Evolutionary conservation across 1,140 invertebrate genomes (phyloP), one percentile per base, ranked within the genome.

Genomic region (Drosophila guanche): DNA sequence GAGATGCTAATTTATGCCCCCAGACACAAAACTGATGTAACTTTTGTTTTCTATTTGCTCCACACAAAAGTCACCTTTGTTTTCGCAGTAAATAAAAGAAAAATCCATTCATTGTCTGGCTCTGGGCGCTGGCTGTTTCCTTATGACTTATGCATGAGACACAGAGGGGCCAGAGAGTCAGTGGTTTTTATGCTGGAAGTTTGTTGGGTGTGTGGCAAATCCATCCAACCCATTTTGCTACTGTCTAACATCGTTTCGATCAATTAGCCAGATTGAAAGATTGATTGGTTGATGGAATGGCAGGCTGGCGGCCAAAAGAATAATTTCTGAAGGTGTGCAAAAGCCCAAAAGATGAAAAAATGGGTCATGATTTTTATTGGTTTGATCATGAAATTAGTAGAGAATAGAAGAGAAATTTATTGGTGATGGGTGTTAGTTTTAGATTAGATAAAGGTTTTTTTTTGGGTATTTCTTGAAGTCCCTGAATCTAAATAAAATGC

Each of bases 131-230:
- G 76, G 66, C 83, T 84, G 70, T 57, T 33, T 56, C 53, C 81
- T 81, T 76, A 81, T 85, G 73, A 74, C 60, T 81, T 77, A 86
- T 85, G 81, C 81, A 85, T 85, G 74, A 86, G 77, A 10, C 33
- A 10, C 2, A 27, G 25, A 33, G 29, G 8, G 29, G 0, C 29
- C 16, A 20, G 16, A 37, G 33, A 37, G 3, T 10, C 33, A 37
- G 33, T 12, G 33, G n/a, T 51, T 70, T 58, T 69, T 69, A 48
- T 68, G 66, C 10, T 41, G 27, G 33, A 56, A 69, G 33, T 68
- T 68, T 25, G 51, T 2, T 68, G 62, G 33, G 29, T 23, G 16
- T 65, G 25, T 42, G 58, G 45, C 25, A 33, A 27, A 57, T 6
- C 40, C 62, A 63, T 22, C 3, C 14, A 7, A 16, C 3, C 14